These are phyloP conservation scores for Tetragonula carbonaria DNA, from an alignment of 2,888 invertebrate species.

Conservation along the genomic window DNA sequence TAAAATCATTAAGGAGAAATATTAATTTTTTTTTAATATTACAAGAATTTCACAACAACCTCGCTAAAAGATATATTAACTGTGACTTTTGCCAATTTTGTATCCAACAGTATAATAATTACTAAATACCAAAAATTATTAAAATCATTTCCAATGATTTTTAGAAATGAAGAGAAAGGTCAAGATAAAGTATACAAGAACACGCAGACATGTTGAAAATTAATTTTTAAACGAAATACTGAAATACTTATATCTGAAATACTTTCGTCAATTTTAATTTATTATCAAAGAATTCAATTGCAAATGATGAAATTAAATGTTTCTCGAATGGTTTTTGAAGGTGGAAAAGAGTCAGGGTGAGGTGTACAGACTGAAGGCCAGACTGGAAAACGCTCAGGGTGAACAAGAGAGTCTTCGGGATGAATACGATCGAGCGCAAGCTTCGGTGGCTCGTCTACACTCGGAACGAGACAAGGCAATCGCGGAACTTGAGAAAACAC, in stretches of 20 bases:
- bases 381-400: conserved; percentile 97
- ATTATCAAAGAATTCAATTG: too few species aligned
- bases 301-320: too few species aligned
- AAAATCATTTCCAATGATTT: neutral
- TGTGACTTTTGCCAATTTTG: too few species aligned
- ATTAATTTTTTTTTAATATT: too few species aligned
- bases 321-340: conserved; percentile 54
- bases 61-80: too few species aligned
- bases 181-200: conserved; percentile 95
- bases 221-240: too few species aligned
- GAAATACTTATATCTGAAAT: too few species aligned
- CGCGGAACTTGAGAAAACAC: conserved; percentile 93
- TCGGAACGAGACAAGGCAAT: conserved; percentile 95
- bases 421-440: conserved; percentile 95
- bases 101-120: too few species aligned
- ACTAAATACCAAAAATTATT: neutral
- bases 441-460: conserved; percentile 92
- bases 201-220: too few species aligned
- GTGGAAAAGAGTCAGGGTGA: conserved; percentile 97
- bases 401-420: conserved; percentile 97
- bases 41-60: too few species aligned
- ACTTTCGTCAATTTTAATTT: too few species aligned
- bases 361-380: conserved; percentile 96
- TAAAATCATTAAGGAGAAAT: too few species aligned
- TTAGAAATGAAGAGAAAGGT: conserved; percentile 90